Conservation (phyloP, 2,888 invertebrate species). For the Gisinianus flammeolus region DNA sequence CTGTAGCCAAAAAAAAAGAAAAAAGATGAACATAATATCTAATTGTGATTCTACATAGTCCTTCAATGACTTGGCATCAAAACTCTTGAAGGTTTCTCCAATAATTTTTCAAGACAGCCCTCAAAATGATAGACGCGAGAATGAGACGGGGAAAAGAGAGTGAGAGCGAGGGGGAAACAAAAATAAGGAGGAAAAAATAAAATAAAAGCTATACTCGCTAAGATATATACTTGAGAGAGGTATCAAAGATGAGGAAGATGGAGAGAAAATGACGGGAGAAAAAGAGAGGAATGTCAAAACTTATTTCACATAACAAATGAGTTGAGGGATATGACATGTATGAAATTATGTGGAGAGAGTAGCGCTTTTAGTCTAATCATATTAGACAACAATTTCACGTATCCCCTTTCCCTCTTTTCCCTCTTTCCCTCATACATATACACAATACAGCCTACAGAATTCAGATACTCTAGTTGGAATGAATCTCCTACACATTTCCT, state of each 20-base stretch:
- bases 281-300: conserved; percentile 22
- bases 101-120: background rate
- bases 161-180: background rate
- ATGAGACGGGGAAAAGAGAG: background rate
- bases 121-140: too few species aligned
- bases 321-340: conserved; percentile 20
- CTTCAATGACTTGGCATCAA: too few species aligned
- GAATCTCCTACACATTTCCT: too few species aligned
- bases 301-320: conserved; percentile 28
- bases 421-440: background rate
- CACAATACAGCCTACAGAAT: too few species aligned
- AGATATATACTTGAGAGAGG: background rate
- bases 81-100: background rate
- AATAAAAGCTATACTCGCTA: background rate
- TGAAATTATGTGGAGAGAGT: conserved; percentile 28
- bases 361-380: conserved; percentile 24
- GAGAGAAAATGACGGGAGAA: conserved; percentile 18
- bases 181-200: background rate
- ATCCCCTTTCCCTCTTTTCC: background rate
- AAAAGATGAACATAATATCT: too few species aligned
- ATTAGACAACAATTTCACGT: conserved; percentile 21
- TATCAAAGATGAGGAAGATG: conserved; percentile 11
- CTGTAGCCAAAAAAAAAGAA: too few species aligned
- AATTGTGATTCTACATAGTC: conserved; percentile 8
- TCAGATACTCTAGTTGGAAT: too few species aligned